Evolutionary conservation across 2,888 invertebrate species (phyloP).

Genomic region (Cheilosia scutellata): DNA sequence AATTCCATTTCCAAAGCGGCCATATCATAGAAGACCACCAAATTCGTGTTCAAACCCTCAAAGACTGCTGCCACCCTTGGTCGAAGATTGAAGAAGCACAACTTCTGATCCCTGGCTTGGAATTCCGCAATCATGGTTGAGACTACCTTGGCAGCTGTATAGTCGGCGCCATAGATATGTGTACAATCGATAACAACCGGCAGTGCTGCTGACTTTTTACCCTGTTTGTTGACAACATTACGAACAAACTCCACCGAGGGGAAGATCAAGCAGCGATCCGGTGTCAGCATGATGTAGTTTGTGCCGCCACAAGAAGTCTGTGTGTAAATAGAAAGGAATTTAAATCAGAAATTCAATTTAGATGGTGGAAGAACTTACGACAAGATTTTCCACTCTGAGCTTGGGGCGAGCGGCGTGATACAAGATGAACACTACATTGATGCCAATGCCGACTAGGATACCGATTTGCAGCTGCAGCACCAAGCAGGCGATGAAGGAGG

Average conservation of each 20-base stretch:
- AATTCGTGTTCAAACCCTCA: constrained; percentile 90
- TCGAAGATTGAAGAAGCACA: constrained; percentile 93
- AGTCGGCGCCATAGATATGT: constrained; percentile 95
- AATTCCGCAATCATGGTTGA: constrained; percentile 91
- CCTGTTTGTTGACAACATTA: constrained; percentile 93
- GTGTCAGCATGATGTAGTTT: constrained; percentile 92
- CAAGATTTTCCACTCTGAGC: constrained; percentile 90
- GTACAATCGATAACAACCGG: constrained; percentile 95
- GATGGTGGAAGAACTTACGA: constrained; percentile 85
- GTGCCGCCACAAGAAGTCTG: constrained; percentile 88
- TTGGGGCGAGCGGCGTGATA: constrained; percentile 95
- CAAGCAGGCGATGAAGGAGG: constrained; percentile 94
- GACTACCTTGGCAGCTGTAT: constrained; percentile 93
- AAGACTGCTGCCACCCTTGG: constrained; percentile 92
- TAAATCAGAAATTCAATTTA: constrained; percentile 13
- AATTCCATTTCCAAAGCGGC: constrained; percentile 89
- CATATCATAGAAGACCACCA: constrained; percentile 90
- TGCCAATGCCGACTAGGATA: constrained; percentile 92
- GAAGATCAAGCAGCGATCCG: constrained; percentile 95
- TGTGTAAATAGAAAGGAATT: background rate
- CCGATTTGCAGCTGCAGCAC: constrained; percentile 94
- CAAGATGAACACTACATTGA: constrained; percentile 93
- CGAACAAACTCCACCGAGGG: constrained; percentile 95
- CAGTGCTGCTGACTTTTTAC: constrained; percentile 87
- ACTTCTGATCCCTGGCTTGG: constrained; percentile 89